A percentile compares a stretch with the other conserved stretches of the same genome.
phyloP scores from a whole-genome alignment of 1,140 invertebrate species.

The Mercenaria mercenaria region DNA sequence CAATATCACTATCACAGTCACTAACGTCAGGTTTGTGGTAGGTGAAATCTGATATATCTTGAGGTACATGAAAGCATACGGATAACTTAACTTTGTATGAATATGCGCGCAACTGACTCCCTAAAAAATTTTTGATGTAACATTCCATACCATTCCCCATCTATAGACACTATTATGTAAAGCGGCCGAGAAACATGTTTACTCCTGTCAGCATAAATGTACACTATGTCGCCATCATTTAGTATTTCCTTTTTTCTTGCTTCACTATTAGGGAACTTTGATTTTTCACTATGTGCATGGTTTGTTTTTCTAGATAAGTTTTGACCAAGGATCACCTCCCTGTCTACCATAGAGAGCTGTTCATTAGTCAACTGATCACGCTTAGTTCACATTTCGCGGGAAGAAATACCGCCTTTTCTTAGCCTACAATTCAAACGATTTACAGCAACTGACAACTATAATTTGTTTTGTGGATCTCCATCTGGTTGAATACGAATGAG shows the following conservation, averaged over 20 bases:
- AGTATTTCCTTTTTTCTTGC: not conserved
- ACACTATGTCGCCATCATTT: conserved; percentile 65
- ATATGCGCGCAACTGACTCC: conserved; percentile 42
- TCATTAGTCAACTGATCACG: conserved; percentile 40
- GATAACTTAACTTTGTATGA: conserved; percentile 29
- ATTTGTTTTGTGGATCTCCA: not conserved
- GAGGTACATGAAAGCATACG: not conserved
- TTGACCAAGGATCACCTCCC: conserved; percentile 23
- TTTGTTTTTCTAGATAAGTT: conserved; percentile 16
- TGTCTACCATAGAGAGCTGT: conserved; percentile 57
- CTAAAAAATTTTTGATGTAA: conserved; percentile 54
- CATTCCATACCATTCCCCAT: conserved; percentile 31
- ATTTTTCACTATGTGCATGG: conserved; percentile 54
- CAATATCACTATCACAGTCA: not conserved
- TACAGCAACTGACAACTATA: not conserved
- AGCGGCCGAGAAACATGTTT: not conserved
- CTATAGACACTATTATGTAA: not conserved
- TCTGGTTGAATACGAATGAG: conserved; percentile 18
- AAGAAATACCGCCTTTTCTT: not conserved
- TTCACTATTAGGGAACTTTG: not conserved
- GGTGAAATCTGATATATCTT: too few relatives aligned
- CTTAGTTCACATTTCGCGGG: conserved; percentile 36
- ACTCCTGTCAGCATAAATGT: conserved; percentile 51
- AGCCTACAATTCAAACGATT: conserved; percentile 25
- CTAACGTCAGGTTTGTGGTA: too few relatives aligned